Conservation (phyloP, 2,888 invertebrate species). For the Hirtodrosophila alboralis region DNA sequence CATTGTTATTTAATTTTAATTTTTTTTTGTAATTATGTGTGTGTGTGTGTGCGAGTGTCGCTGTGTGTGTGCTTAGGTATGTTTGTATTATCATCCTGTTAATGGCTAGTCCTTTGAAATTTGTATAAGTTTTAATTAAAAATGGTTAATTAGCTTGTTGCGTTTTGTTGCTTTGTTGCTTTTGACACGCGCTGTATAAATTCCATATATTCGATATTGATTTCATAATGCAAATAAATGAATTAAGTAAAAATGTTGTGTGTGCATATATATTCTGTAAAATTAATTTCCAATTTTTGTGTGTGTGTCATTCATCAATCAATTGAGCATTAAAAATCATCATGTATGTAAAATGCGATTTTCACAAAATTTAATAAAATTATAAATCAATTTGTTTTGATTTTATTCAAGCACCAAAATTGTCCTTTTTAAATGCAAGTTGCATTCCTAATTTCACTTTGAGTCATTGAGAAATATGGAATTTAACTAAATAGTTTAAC, state of each 20-base stretch:
- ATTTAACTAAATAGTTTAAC: slow-evolving; percentile 17
- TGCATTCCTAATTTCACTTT: slow-evolving; percentile 5
- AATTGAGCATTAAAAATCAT: slow-evolving; percentile 24
- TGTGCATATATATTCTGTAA: slow-evolving; percentile 4
- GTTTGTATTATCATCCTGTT: slow-evolving; percentile 15
- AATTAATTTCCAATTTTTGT: slow-evolving; percentile 22
- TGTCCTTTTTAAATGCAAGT: slow-evolving; percentile 5
- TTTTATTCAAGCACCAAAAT: slow-evolving; percentile 20
- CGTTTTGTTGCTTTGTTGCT: slow-evolving; percentile 60
- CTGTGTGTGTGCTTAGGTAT: slow-evolving; percentile 1
- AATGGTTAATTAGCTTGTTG: slow-evolving; percentile 48
- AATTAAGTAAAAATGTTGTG: slow-evolving; percentile 19
- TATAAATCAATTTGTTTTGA: slow-evolving; percentile 22
- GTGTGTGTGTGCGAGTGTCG: slow-evolving; percentile 6
- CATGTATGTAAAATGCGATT: slow-evolving; percentile 10
- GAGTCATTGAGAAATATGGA: slow-evolving; percentile 11
- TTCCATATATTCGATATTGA: slow-evolving; percentile 35
- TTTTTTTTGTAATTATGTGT: slow-evolving; percentile 15
- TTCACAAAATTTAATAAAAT: slow-evolving; percentile 12
- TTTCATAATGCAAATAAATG: slow-evolving; percentile 38
- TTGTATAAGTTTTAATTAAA: slow-evolving; percentile 48
- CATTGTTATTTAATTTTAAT: slow-evolving; percentile 19
- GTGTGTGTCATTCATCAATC: slow-evolving; percentile 24
- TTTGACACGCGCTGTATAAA: slow-evolving; percentile 53
- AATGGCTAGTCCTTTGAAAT: slow-evolving; percentile 25